Evolutionary conservation across 2,888 invertebrate genomes (phyloP), one percentile per base, ranked within the genome.

Genomic region (Urechis unicinctus): DNA sequence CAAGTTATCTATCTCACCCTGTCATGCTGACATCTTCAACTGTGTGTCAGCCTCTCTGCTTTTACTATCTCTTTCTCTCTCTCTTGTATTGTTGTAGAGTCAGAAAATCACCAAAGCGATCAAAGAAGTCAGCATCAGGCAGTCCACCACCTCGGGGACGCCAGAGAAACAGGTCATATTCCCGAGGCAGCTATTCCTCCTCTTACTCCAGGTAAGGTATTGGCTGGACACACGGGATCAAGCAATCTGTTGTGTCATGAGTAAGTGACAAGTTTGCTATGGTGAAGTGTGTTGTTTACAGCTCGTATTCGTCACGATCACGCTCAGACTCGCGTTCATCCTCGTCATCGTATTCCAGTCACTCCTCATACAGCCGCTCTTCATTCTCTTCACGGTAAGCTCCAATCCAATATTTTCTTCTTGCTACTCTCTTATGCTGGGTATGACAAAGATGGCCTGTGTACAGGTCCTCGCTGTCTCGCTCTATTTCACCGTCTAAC

Each of bases 131-230:
- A 13, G 9, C 9, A 36, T 36, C 36, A 36, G 36, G 36, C 9
- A 13, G 9, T 36, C 36, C 26, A 13, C 45, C n/a, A 45, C 26
- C 43, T 43, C 22, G 17, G 21, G 43, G 43, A 21, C 24, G 43
- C 5, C 43, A 13, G 43, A 43, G 47, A n/a, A 47, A 26, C 4
- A 70, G 81, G 36, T 68, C 75, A 58, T 67, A 75, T 78, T 28
- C 70, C 80, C 72, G 81, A 73, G 83, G 85, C 61, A 87, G 87
- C 24, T 31, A 51, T 41, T 87, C 88, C 30, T 86, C 86, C 56
- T 86, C 85, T 66, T 83, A 84, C 66, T 84, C 84, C 74, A 73
- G 72, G 69, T 61, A 17, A 42, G 28, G n/a, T n/a, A n/a, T n/a
- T n/a, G n/a, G n/a, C n/a, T n/a, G n/a, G n/a, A n/a, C n/a, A n/a